Evolutionary conservation across 2,888 invertebrate genomes (phyloP).

Genomic region (Drosophila siamana): DNA sequence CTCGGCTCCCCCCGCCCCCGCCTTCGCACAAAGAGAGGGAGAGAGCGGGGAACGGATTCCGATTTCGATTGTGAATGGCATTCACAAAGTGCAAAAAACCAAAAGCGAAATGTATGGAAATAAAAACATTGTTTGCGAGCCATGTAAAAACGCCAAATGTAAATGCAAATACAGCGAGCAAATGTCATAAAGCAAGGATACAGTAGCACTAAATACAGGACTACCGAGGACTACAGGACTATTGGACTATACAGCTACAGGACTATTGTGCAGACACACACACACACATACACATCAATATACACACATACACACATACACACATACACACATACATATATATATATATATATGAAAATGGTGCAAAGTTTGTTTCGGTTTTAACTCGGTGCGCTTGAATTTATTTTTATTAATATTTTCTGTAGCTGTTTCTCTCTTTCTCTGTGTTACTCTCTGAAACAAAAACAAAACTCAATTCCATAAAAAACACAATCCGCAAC

Average conservation of each 20-base stretch:
- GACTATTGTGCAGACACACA: conserved; percentile 19
- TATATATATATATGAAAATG: conserved; percentile 52
- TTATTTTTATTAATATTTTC: conserved; percentile 59
- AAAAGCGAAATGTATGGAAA: conserved; percentile 5
- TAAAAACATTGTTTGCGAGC: conserved; percentile 23
- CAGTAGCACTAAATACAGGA: conserved; percentile 57
- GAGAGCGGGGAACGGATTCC: conserved; percentile 23
- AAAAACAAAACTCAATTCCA: conserved; percentile 18
- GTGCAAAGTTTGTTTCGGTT: conserved; percentile 85
- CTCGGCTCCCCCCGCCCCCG: background rate
- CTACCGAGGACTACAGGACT: conserved; percentile 37
- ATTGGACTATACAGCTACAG: conserved; percentile 16
- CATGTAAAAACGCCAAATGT: conserved; percentile 45
- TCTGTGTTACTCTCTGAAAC: conserved; percentile 27
- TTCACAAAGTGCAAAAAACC: conserved; percentile 7
- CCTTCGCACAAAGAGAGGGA: conserved; percentile 7
- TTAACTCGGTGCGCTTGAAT: conserved; percentile 83
- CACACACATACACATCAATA: conserved; percentile 9
- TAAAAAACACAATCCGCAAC: conserved; percentile 10
- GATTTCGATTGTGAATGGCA: conserved; percentile 29
- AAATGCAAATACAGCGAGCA: conserved; percentile 70
- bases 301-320: conserved; percentile 7
- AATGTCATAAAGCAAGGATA: conserved; percentile 74
- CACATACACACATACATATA: conserved; percentile 18
- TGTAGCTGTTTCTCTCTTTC: conserved; percentile 27